A percentile compares a stretch with the other conserved stretches of the same genome.
phyloP scores from a whole-genome alignment of 2,113 vertebrate genomes.

The Nycticorax nycticorax region DNA sequence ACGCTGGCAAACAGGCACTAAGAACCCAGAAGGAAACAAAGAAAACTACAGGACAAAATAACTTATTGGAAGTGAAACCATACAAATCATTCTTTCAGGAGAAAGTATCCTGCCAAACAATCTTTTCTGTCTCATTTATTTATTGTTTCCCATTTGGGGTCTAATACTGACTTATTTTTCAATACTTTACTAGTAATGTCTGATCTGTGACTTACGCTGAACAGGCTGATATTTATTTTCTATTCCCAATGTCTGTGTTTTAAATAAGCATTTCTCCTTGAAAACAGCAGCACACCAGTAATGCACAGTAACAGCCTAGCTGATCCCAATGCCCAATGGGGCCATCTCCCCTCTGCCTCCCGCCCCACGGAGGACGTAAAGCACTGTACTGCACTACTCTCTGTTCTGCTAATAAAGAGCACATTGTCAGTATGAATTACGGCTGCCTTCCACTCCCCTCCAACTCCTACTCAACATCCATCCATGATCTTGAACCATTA shows the following conservation, averaged over 20 bases:
- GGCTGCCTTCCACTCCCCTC: neutral
- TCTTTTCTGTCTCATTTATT: neutral
- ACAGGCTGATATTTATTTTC: neutral
- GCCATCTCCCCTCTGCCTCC: neutral
- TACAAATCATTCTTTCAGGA: neutral
- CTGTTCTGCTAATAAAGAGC: neutral
- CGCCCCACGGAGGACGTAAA: neutral
- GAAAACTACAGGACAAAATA: neutral
- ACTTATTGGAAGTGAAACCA: neutral
- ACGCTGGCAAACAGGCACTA: neutral
- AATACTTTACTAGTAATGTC: neutral
- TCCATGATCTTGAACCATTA: neutral
- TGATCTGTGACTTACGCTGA: neutral
- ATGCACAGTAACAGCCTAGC: neutral
- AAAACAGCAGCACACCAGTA: neutral
- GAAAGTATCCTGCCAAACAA: neutral
- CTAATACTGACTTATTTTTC: neutral
- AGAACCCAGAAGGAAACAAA: neutral
- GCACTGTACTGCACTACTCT: neutral
- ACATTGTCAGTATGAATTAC: neutral
- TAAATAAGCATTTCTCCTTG: conserved; percentile 8
- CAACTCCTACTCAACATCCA: neutral
- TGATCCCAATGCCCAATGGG: neutral
- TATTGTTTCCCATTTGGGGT: neutral
- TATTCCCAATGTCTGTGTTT: neutral